Percentiles rank a stretch among this genome's conserved stretches.
phyloP scores from a whole-genome alignment of 1,140 invertebrate species.

The Drosophila pseudoananassae region DNA sequence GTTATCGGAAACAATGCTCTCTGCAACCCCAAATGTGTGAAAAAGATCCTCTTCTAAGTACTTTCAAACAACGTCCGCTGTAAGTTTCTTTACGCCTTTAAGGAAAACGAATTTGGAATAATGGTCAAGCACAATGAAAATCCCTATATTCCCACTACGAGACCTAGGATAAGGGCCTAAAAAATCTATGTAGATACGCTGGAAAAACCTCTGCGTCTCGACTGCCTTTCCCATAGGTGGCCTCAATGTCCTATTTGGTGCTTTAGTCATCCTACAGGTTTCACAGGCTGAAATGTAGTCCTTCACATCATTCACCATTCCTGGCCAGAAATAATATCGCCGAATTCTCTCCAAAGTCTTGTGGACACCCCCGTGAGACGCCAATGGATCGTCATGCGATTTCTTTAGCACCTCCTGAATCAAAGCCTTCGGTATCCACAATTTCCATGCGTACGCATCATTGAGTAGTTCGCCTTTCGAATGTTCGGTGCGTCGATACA shows the following conservation, averaged over 20 bases:
- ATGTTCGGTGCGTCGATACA: too few species aligned
- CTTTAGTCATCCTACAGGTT: constrained; percentile 13
- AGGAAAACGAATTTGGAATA: too few species aligned
- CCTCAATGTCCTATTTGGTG: constrained; percentile 13
- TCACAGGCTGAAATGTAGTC: constrained; percentile 6
- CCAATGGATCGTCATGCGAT: constrained; percentile 2
- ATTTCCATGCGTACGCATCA: too few species aligned
- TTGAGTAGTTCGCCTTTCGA: too few species aligned
- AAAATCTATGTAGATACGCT: constrained; percentile 38
- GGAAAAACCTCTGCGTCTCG: constrained; percentile 18
- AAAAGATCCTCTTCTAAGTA: too few species aligned
- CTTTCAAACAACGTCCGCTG: too few species aligned
- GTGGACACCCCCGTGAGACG: constrained; percentile 9
- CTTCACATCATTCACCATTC: constrained; percentile 13
- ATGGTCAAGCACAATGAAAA: constrained; percentile 20
- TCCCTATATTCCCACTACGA: constrained; percentile 12
- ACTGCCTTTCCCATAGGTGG: constrained; percentile 18
- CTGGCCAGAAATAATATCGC: constrained; percentile 18
- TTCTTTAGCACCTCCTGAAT: neutral
- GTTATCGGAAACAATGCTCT: too few species aligned
- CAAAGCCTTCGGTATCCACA: too few species aligned
- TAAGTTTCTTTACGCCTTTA: too few species aligned
- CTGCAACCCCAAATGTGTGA: too few species aligned
- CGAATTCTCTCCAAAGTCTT: constrained; percentile 2
- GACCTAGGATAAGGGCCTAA: constrained; percentile 27